phyloP scores from a whole-genome alignment of 2,888 invertebrate genomes.

The Pseudanteris insignis region DNA sequence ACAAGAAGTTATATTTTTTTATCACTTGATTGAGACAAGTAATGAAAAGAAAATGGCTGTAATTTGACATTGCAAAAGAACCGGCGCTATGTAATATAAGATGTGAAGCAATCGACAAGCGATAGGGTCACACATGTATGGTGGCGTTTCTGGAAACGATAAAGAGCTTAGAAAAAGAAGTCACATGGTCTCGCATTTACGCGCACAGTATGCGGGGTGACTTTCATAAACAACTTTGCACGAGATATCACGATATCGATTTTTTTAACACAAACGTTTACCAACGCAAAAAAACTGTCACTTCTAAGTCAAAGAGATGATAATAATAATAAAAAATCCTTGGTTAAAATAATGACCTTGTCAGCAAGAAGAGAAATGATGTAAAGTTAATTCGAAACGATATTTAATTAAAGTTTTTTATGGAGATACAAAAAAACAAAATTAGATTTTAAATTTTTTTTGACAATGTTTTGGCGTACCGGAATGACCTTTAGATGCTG shows the following conservation, averaged over 20 bases:
- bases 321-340: too few species aligned
- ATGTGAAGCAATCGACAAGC: slow-evolving; percentile 14
- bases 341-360: too few species aligned
- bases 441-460: too few species aligned
- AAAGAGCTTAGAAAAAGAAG: slow-evolving; percentile 11
- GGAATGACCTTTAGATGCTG: slow-evolving; percentile 12
- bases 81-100: slow-evolving; percentile 6
- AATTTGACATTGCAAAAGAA: slow-evolving; percentile 11
- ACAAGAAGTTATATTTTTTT: slow-evolving; percentile 6
- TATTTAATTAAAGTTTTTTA: too few species aligned
- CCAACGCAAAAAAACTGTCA: too few species aligned
- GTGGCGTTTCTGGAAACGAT: slow-evolving; percentile 16
- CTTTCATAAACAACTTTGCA: neutral
- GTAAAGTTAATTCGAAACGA: too few species aligned
- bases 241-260: too few species aligned
- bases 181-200: slow-evolving; percentile 6
- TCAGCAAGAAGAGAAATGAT: too few species aligned
- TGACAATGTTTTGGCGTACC: slow-evolving; percentile 8
- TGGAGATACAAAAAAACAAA: too few species aligned
- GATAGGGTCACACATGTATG: slow-evolving; percentile 14
- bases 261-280: too few species aligned
- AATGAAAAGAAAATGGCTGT: slow-evolving; percentile 11
- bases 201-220: slow-evolving; percentile 14
- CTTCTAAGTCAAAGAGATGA: too few species aligned
- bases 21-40: slow-evolving; percentile 15